Base-by-base conservation (phyloP, 2,797 vertebrate species). In the Microctenopoma stevenorrisi region DNA sequence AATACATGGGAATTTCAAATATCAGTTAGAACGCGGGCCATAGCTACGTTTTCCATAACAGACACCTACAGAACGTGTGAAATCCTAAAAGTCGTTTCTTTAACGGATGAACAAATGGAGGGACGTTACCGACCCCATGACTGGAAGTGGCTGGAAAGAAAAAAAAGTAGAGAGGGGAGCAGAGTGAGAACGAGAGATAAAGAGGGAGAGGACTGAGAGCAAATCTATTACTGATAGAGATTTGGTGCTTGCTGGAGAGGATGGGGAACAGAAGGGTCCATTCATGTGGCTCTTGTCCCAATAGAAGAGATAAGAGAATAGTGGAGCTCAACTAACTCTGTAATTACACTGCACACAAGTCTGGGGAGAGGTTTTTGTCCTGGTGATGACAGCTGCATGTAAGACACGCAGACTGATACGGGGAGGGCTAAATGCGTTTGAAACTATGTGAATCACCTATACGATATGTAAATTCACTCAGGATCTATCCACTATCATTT, bases 271-370 rank as follows among this genome's bases (percentile, higher is more conserved):
- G 85, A 86, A 71, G 78, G 81, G 72, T 83, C 78, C 79, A 83
- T 88, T 87, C 85, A 90, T 85, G 87, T 83, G 74, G 53, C 85
- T 86, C 82, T 76, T 88, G 84, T 91, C 85, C 86, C 87, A 84
- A 46, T 71, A 87, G 85, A 74, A 74, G 69, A 89, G 85, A 91
- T 91, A 92, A 92, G 78, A 84, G 77, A 71, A 64, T 55, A 71
- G 64, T 77, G 80, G 80, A 82, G 81, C 78, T 86, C 74, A 68
- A 78, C 85, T 83, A 88, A 89, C 81, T 83, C 83, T 69, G 80
- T 90, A 91, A 93, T 92, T 89, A 90, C 84, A 73, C 77, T 78
- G 68, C 76, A 78, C 78, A 75, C 64, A 80, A 70, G 68, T 71
- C 74, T 79, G 57, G 3, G 18, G 61, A 73, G 59, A 74, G 43